Evolutionary conservation across 2,113 vertebrate species (phyloP), one percentile per base, ranked within the genome.

Genomic region (Aramus guarauna): DNA sequence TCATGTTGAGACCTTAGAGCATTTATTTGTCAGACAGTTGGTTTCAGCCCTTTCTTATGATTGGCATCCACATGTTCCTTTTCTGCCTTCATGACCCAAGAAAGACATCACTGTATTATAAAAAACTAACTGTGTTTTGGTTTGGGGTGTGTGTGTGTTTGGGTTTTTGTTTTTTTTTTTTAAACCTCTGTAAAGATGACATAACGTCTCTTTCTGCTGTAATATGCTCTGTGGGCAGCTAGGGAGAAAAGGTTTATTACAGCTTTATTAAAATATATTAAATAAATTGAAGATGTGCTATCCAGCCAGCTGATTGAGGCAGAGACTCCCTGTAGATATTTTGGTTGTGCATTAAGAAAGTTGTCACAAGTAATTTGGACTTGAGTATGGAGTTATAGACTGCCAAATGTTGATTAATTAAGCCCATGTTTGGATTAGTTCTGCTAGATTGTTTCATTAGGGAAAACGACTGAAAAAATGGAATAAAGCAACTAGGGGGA

Each of bases 401-500:
- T 98, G 98, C 96, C 98, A 98, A 98, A 95, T 97, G 97, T 97
- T 98, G 98, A 99, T 98, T 98, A 99, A 98, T 98, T 99, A 98
- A 98, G 96, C 88, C 80, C n/a, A 95, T 98, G 98, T 98, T 98
- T 97, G 97, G 98, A 98, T 98, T 98, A 98, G 98, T 98, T 99
- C 98, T 98, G 98, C 98, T 97, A 97, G 97, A 98, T 98, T 95
- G 94, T 98, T 98, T 98, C 98, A 98, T 98, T 98, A 98, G 95
- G 86, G 91, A 95, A 98, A 97, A 98, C 96, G 85, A 96, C 96
- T 97, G 95, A 98, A 98, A 98, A 97, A 95, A 89, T 85, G 71
- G 94, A 97, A 95, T 95, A 95, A 98, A 97, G 58, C 60, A 96
- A 76, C 81, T 69, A 79, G n/a, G 37, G 85, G 60, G 16, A 89